Evolutionary conservation across 2,797 vertebrate species (phyloP), one percentile per base, ranked within the genome.

Genomic region (Pampus argenteus): DNA sequence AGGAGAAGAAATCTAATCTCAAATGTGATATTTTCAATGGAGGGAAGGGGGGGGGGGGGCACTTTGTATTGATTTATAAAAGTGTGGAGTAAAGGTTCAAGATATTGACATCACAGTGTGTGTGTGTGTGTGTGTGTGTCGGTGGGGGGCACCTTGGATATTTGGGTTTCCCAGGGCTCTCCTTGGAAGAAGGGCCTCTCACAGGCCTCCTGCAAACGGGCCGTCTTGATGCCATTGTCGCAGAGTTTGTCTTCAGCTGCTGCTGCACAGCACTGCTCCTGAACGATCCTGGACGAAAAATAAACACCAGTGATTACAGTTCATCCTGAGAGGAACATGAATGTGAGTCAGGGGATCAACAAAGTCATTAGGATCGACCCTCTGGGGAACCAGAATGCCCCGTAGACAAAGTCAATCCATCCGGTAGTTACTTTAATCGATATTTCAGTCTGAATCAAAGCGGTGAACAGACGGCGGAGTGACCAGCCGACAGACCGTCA

Each of bases 251-350:
- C 92, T 69, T 84, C 86, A 61, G 92, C 42, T 9, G 90, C 88
- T 28, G 79, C 93, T 14, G 74, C 80, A 55, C 97, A 98, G 79
- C 97, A 99, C 78, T 96, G 95, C 42, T 94, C 94, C 86, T 95
- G 95, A 1, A 79, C 88, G 76, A 97, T 93, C 76, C 98, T 99
- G 87, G 3, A 40, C 0, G 20, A 52, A n/a, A n/a, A n/a, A n/a
- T n/a, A 34, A 34, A 34, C 31, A 34, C 11, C 9, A 34, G 9
- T 10, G 28, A 29, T 5, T 29, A 29, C 28, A 31, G 34, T 36
- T 34, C 10, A 34, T 34, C 31, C 31, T 34, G 9, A 34, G 31
- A 11, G 10, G 10, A 34, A 34, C 9, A 11, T 8, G 29, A 31
- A 29, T 29, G 28, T 29, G 6, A 15, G 38, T 40, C 14, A 40